Conservation (phyloP, 1,140 invertebrate species). For the Tetraneura akinire region DNA sequence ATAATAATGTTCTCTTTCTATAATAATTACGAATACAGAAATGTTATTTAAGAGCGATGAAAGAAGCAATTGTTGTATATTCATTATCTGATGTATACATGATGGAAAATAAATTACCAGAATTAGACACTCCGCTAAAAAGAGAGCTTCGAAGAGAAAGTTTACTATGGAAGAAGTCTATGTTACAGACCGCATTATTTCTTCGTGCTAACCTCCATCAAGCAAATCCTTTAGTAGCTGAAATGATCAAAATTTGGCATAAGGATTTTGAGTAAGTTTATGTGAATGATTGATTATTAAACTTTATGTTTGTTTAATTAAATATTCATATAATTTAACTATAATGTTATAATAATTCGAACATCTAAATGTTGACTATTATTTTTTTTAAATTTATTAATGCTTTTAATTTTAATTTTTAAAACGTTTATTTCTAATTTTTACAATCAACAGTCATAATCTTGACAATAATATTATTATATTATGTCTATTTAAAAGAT, state of each 20-base stretch:
- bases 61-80: slow-evolving; percentile 24
- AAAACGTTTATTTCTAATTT: no score
- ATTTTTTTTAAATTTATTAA: no score
- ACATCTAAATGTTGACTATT: no score
- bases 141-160: slow-evolving; percentile 35
- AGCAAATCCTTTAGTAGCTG: slow-evolving; percentile 29
- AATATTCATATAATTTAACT: background rate
- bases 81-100: background rate
- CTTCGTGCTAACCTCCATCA: slow-evolving; percentile 39
- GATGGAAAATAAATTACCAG: background rate
- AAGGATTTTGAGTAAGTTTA: slow-evolving; percentile 35
- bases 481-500: no score
- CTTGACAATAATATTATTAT: no score
- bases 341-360: no score
- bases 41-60: slow-evolving; percentile 44
- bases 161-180: slow-evolving; percentile 30
- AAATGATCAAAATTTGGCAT: slow-evolving; percentile 46
- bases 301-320: background rate
- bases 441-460: no score
- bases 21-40: background rate
- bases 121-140: slow-evolving; percentile 27
- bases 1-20: no score
- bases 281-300: no score
- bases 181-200: background rate
- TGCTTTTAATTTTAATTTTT: no score